Evolutionary conservation across 2,888 invertebrate species (phyloP).

Genomic region (Taphrorychus bicolor): DNA sequence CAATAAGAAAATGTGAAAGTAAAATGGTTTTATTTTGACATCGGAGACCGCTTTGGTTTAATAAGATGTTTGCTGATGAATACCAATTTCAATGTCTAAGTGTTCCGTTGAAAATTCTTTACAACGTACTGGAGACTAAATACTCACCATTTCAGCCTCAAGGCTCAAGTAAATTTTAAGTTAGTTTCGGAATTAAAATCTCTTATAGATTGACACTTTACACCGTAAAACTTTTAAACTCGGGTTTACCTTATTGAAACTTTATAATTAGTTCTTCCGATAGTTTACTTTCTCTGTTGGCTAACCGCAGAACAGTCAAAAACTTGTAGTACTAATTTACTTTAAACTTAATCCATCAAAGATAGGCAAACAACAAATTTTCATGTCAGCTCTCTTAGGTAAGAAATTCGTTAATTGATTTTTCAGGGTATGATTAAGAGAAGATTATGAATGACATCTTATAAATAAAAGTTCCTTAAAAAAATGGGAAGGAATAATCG

Average conservation of each 20-base stretch:
- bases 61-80: too few species aligned
- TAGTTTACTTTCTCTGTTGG: neutral
- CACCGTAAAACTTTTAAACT: neutral
- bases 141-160: neutral
- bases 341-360: neutral
- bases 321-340: neutral
- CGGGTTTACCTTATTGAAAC: neutral
- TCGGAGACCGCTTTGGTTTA: neutral
- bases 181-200: neutral
- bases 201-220: neutral
- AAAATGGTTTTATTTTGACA: neutral
- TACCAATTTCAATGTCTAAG: too few species aligned
- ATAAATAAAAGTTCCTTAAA: too few species aligned
- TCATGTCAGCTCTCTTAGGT: neutral
- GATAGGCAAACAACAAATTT: neutral
- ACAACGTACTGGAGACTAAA: too few species aligned
- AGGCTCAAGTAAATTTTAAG: neutral
- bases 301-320: neutral
- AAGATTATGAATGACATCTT: too few species aligned
- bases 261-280: neutral
- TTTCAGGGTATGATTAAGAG: neutral
- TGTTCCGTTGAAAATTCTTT: too few species aligned
- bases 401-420: neutral
- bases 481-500: too few species aligned
- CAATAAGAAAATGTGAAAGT: neutral